Evolutionary conservation across 2,797 vertebrate species (phyloP).

Genomic region (Falco rusticolus): DNA sequence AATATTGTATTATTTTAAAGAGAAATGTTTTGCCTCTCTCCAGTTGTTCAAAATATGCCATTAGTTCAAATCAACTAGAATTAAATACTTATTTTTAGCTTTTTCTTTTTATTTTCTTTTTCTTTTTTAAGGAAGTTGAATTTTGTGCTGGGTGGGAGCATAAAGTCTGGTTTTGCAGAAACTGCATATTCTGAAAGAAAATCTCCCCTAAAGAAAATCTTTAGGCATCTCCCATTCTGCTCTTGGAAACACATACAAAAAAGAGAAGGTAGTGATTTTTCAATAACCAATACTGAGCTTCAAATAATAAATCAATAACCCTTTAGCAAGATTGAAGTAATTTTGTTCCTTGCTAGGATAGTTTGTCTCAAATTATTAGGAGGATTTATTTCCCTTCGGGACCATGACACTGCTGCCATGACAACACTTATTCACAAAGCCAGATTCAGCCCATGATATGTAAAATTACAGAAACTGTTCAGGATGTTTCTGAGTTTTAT

Average conservation of each 20-base stretch:
- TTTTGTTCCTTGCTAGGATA: constrained; percentile 31
- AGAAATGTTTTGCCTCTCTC: background rate
- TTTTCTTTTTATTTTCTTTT: too few species aligned
- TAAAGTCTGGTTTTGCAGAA: background rate
- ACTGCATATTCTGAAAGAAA: background rate
- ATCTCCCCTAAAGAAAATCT: background rate
- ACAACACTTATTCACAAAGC: constrained; percentile 47
- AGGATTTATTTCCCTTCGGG: constrained; percentile 53
- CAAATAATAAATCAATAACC: constrained; percentile 49
- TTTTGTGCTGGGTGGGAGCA: background rate
- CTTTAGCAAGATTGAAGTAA: background rate
- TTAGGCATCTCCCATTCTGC: background rate
- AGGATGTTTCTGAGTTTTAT: constrained; percentile 7
- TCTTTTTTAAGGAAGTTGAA: background rate
- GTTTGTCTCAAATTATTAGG: constrained; percentile 52
- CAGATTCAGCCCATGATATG: constrained; percentile 18
- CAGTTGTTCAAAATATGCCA: background rate
- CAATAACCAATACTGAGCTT: background rate
- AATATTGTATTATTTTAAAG: background rate
- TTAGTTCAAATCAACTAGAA: background rate
- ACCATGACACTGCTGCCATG: constrained; percentile 47
- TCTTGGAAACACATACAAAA: background rate
- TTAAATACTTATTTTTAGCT: background rate
- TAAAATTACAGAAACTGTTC: constrained; percentile 31
- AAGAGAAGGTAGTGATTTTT: background rate